phyloP scores from a whole-genome alignment of 2,888 invertebrate species.

The Protophormia terraenovae region DNA sequence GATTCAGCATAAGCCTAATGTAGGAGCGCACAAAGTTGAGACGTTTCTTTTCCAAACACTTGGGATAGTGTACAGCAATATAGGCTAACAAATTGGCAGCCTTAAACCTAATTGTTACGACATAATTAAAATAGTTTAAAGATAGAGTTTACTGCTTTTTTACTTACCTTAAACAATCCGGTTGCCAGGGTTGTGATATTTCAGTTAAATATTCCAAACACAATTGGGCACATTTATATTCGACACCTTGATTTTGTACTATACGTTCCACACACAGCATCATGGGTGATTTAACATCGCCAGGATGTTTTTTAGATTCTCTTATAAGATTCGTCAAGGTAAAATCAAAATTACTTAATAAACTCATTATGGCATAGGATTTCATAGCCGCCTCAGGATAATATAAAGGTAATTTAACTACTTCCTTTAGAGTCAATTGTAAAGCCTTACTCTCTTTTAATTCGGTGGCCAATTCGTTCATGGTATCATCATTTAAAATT shows the following conservation, averaged over 20 bases:
- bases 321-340: constrained; percentile 67
- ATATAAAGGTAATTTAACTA: constrained; percentile 68
- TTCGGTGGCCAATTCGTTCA: constrained; percentile 67
- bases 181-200: constrained; percentile 73
- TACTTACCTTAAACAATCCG: constrained; percentile 73
- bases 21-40: constrained; percentile 73
- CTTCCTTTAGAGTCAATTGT: constrained; percentile 58
- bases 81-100: constrained; percentile 73
- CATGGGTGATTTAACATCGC: constrained; percentile 74
- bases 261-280: constrained; percentile 74
- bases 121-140: not conserved
- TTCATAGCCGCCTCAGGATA: constrained; percentile 72
- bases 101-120: constrained; percentile 70
- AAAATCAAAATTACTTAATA: constrained; percentile 72
- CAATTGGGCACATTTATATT: constrained; percentile 69
- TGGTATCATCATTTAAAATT: constrained; percentile 54
- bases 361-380: constrained; percentile 73
- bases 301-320: constrained; percentile 71
- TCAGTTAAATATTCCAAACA: constrained; percentile 73
- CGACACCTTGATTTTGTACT: constrained; percentile 66
- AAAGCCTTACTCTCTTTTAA: constrained; percentile 66
- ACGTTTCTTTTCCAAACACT: constrained; percentile 70
- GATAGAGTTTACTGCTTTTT: not conserved
- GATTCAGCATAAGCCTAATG: constrained; percentile 73
- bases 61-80: constrained; percentile 70